Evolutionary conservation across 2,113 vertebrate genomes (phyloP).

Genomic region (Eulemur rufifrons): DNA sequence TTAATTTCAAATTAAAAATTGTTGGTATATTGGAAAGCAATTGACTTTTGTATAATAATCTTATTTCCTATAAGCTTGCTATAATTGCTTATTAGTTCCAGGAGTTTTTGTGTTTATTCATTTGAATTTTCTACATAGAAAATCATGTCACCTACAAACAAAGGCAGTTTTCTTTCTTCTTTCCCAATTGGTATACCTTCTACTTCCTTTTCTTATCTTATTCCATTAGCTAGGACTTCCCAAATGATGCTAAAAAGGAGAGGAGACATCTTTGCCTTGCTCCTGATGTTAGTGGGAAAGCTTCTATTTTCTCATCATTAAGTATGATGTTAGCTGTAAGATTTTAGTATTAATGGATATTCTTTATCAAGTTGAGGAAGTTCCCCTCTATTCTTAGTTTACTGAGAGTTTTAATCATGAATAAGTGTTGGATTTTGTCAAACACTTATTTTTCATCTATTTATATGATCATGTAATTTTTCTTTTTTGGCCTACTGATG

Average conservation of each 20-base stretch:
- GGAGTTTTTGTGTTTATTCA: neutral
- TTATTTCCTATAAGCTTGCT: neutral
- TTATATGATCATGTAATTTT: neutral
- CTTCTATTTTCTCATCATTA: neutral
- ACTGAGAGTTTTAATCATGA: neutral
- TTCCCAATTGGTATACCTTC: neutral
- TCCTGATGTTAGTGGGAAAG: neutral
- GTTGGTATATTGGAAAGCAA: neutral
- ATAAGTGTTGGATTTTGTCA: neutral
- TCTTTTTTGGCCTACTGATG: neutral
- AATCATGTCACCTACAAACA: neutral
- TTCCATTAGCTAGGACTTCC: neutral
- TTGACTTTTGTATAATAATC: neutral
- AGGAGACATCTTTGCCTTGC: neutral
- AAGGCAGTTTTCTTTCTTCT: neutral
- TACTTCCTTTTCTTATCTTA: neutral
- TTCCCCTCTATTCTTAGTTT: neutral
- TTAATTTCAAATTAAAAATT: neutral
- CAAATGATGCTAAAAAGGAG: neutral
- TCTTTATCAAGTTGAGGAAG: neutral
- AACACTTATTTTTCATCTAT: neutral
- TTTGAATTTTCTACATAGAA: neutral
- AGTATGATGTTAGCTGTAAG: neutral
- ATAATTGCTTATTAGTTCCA: neutral
- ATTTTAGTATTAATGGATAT: neutral